phyloP scores from a whole-genome alignment of 1,140 invertebrate genomes.

The Brachionus asplanchnoidis region DNA sequence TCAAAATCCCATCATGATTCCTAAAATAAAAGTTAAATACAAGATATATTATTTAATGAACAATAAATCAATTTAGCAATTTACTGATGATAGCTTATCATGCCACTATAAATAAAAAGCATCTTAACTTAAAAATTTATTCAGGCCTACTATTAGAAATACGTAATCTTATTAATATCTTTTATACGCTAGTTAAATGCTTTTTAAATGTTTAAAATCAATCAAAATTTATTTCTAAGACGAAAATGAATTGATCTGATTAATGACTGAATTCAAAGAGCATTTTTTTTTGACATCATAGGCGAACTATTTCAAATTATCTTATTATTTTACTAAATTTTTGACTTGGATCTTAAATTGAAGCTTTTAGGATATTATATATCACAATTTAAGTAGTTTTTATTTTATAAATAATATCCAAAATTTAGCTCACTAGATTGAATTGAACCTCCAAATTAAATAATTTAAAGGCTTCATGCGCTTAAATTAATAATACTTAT shows the following conservation, averaged over 20 bases:
- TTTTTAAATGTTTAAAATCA: not conserved
- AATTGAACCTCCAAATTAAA: not conserved
- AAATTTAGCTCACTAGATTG: not conserved
- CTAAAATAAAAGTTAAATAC: not conserved
- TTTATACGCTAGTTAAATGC: not conserved
- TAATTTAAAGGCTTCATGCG: not conserved
- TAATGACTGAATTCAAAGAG: too few relatives aligned
- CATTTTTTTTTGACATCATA: too few relatives aligned
- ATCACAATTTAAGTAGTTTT: not conserved
- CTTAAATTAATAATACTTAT: not conserved
- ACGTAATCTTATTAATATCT: not conserved
- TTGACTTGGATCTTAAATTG: not conserved
- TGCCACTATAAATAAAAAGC: not conserved
- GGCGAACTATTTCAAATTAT: too few relatives aligned
- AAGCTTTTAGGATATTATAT: not conserved
- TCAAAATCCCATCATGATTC: not conserved
- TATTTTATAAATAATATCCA: not conserved
- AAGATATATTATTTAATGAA: not conserved
- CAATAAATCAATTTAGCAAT: not conserved
- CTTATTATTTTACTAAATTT: not conserved
- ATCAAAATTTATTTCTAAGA: not conserved
- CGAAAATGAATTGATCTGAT: too few relatives aligned
- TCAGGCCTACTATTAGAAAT: not conserved
- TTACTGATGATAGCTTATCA: not conserved
- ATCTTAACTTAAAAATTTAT: not conserved